Base-by-base conservation (phyloP, 2,797 vertebrate genomes). In the Semotilus atromaculatus region DNA sequence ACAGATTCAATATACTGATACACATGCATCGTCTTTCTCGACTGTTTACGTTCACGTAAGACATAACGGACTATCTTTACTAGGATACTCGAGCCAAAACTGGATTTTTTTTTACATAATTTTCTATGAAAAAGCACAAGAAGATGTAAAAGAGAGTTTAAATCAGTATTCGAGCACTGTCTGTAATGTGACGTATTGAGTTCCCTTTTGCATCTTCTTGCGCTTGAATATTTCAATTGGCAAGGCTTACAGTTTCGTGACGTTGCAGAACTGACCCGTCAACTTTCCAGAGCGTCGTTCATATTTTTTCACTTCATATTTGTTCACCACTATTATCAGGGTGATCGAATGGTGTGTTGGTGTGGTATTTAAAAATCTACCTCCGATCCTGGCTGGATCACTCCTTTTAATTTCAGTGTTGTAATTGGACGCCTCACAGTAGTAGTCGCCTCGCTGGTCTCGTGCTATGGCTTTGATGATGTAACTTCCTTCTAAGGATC, bases 371-470 rank as follows among this genome's bases (percentile, higher is more conserved):
- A 40, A 18, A 67, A 70, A 85, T 92, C 0, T 84, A 96, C 95
- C 94, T 90, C 10, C 80, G 4, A 96, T 84, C 0, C 0, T 76
- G 62, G 92, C 62, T 1, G 2, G 1, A 2, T 1, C 0, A 53
- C 94, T 94, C 8, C 0, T 29, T 48, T 83, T 86, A 77, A 23
- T 31, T 58, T 90, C 81, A 1, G 80, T 43, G 26, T 93, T 94
- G 0, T 7, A 6, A 90, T 96, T 96, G 83, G 5, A 85, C 83
- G 89, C 82, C 45, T 34, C 26, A 18, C 95, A 96, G 90, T 89
- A 93, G 86, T 95, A 96, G 0, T 0, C n/a, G 9, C 94, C 94
- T 34, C 26, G 67, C 1, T 94, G 64, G 7, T 90, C 55, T 58
- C 68, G 66, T 23, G 11, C 58, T 19, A 94, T 80, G 2, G 58